Evolutionary conservation across 2,113 vertebrate species (phyloP).

Genomic region (Pongo pygmaeus): DNA sequence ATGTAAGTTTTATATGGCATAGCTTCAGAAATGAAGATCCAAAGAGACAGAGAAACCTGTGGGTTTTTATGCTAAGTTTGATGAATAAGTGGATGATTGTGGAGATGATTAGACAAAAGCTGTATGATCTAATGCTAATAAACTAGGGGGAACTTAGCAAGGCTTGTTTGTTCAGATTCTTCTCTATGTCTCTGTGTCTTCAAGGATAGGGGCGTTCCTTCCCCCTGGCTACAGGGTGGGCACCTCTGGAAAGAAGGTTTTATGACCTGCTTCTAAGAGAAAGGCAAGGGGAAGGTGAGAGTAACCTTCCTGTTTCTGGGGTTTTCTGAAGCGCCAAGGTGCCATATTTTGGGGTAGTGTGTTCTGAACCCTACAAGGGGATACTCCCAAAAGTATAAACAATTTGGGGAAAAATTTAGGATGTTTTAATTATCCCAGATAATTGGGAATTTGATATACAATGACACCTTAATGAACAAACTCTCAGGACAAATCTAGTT

Average conservation of each 20-base stretch:
- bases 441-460: conserved; percentile 21
- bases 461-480: not conserved
- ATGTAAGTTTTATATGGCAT: not conserved
- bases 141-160: not conserved
- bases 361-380: not conserved
- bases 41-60: not conserved
- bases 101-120: not conserved
- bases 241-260: not conserved
- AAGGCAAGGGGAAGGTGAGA: not conserved
- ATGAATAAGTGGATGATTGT: not conserved
- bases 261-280: not conserved
- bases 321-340: not conserved
- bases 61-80: not conserved
- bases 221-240: not conserved
- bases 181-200: not conserved
- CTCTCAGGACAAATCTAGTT: not conserved
- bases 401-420: not conserved
- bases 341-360: not conserved
- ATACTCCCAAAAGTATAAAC: not conserved
- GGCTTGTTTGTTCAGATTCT: not conserved
- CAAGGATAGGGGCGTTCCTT: not conserved
- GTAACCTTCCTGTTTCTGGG: not conserved
- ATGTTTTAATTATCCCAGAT: conserved; percentile 1
- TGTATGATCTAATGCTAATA: no score
- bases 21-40: not conserved